phyloP scores from a whole-genome alignment of 1,140 invertebrate species.

The Hirudo medicinalis region DNA sequence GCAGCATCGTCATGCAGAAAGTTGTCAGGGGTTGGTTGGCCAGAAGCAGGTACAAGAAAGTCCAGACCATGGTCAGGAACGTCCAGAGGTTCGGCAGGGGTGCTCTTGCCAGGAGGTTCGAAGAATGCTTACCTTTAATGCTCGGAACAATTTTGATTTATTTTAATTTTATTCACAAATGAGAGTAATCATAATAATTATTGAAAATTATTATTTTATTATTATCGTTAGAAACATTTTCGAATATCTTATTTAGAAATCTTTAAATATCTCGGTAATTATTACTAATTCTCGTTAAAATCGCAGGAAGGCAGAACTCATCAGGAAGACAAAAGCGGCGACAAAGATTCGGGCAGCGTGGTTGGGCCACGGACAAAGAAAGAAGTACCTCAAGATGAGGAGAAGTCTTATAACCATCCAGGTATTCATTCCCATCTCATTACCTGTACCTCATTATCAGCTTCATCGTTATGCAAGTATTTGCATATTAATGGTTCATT shows the following conservation, averaged over 20 bases:
- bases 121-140: background rate
- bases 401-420: constrained; percentile 35
- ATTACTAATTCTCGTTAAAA: background rate
- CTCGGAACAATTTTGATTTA: constrained; percentile 25
- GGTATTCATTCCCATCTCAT: constrained; percentile 22
- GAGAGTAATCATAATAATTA: background rate
- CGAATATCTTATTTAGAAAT: too few relatives aligned
- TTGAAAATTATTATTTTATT: constrained; percentile 6
- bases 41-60: constrained; percentile 56
- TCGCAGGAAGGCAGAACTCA: constrained; percentile 47
- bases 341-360: constrained; percentile 63
- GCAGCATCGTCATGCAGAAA: constrained; percentile 82
- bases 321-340: constrained; percentile 63
- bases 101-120: constrained; percentile 57
- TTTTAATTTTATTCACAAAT: background rate
- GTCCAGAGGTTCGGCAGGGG: constrained; percentile 66
- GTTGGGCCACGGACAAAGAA: constrained; percentile 51
- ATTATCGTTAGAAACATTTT: too few relatives aligned
- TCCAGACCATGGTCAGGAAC: constrained; percentile 47
- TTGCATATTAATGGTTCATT: too few relatives aligned
- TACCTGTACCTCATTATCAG: too few relatives aligned
- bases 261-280: background rate
- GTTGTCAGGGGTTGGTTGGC: constrained; percentile 68
- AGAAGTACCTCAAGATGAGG: constrained; percentile 36
- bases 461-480: too few relatives aligned